Percentiles rank a stretch among this genome's conserved stretches.
Evolutionary conservation across 2,888 invertebrate species (phyloP).

Genomic region (Caenorhabditis sulstoni): DNA sequence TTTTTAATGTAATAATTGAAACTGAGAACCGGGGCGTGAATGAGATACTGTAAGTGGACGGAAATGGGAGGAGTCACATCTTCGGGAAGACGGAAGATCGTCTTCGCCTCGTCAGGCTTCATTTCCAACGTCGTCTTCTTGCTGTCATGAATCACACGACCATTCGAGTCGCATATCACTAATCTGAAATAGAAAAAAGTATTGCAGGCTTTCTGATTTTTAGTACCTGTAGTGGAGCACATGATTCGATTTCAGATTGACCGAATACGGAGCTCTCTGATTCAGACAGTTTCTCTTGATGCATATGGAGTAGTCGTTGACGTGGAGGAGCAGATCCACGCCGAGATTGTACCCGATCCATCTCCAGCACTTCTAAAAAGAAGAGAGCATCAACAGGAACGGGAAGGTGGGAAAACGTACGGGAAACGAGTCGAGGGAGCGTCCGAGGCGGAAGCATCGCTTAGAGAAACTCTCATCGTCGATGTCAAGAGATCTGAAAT

Average conservation of each 20-base stretch:
- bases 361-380: slow-evolving; percentile 74
- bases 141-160: slow-evolving; percentile 31
- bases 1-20: slow-evolving; percentile 2
- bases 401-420: slow-evolving; percentile 31
- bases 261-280: slow-evolving; percentile 64
- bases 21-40: slow-evolving; percentile 26
- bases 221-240: slow-evolving; percentile 66
- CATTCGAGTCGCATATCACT: slow-evolving; percentile 34
- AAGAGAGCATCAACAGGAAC: background rate
- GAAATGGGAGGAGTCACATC: slow-evolving; percentile 53
- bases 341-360: slow-evolving; percentile 75
- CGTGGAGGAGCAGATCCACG: slow-evolving; percentile 69
- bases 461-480: slow-evolving; percentile 66
- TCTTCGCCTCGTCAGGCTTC: slow-evolving; percentile 37
- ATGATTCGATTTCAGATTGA: slow-evolving; percentile 54
- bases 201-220: too few relatives aligned
- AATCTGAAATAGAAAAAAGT: slow-evolving; percentile 32
- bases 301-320: slow-evolving; percentile 53
- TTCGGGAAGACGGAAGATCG: slow-evolving; percentile 50
- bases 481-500: slow-evolving; percentile 56
- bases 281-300: slow-evolving; percentile 67
- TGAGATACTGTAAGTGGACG: slow-evolving; percentile 62
- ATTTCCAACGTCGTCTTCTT: slow-evolving; percentile 40
- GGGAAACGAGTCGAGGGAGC: slow-evolving; percentile 61
- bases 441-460: slow-evolving; percentile 66